Percentiles rank a stretch among this genome's conserved stretches.
Evolutionary conservation across 2,113 vertebrate species (phyloP).

Genomic region (Anguilla rostrata): DNA sequence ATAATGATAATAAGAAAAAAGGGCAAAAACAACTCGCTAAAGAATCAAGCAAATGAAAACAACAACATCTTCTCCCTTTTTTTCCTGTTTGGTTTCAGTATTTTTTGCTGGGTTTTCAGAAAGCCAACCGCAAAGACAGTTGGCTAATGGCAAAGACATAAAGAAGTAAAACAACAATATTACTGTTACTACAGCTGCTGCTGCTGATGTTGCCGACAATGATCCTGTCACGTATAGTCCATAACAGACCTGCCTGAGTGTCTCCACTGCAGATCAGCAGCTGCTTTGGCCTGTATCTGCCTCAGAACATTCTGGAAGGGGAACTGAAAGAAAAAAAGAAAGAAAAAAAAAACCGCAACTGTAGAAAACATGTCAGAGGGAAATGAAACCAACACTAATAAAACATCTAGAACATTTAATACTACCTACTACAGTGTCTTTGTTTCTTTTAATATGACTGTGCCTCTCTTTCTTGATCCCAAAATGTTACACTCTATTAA

Average conservation of each 20-base stretch:
- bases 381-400: conserved; percentile 75
- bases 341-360: conserved; percentile 42
- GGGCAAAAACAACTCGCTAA: conserved; percentile 55
- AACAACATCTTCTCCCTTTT: conserved; percentile 36
- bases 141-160: background rate
- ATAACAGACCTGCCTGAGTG: conserved; percentile 49
- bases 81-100: conserved; percentile 55
- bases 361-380: conserved; percentile 71
- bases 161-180: conserved; percentile 13
- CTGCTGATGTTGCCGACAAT: conserved; percentile 49
- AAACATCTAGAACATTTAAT: conserved; percentile 83
- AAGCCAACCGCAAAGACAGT: conserved; percentile 38
- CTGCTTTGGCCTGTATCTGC: conserved; percentile 53
- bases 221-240: conserved; percentile 24
- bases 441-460: conserved; percentile 52
- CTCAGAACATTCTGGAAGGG: conserved; percentile 54
- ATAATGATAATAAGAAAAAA: conserved; percentile 9
- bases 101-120: conserved; percentile 57
- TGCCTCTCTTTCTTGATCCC: background rate
- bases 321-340: conserved; percentile 26
- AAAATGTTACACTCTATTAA: background rate
- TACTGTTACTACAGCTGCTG: conserved; percentile 12
- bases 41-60: conserved; percentile 41
- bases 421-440: conserved; percentile 62
- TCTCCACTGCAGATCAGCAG: conserved; percentile 54